Evolutionary conservation across 2,888 invertebrate genomes (phyloP).

Genomic region (Nymphalis urticae): DNA sequence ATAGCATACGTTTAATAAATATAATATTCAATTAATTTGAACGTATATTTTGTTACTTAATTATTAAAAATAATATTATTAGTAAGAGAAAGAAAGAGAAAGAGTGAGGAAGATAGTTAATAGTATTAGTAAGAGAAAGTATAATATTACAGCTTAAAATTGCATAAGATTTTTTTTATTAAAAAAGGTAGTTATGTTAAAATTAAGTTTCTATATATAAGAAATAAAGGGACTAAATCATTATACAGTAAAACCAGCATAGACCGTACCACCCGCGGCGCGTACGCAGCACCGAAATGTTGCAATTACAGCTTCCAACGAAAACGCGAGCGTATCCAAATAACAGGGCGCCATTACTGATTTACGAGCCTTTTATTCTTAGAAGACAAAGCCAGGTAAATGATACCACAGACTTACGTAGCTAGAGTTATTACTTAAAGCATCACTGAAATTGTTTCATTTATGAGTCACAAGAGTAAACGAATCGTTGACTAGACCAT

Average conservation of each 20-base stretch:
- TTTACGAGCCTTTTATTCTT: constrained; percentile 70
- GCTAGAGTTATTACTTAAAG: not conserved
- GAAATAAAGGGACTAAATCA: constrained; percentile 25
- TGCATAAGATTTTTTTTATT: not conserved
- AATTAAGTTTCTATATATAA: not conserved
- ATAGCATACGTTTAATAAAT: too few species aligned
- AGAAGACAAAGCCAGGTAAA: constrained; percentile 66
- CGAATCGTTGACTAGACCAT: constrained; percentile 76
- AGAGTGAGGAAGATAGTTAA: too few species aligned
- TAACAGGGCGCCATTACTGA: constrained; percentile 78
- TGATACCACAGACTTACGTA: constrained; percentile 39
- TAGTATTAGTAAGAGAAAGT: too few species aligned
- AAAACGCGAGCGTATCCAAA: constrained; percentile 66
- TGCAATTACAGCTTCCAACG: constrained; percentile 48
- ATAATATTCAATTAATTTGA: too few species aligned
- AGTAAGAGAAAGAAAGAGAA: too few species aligned
- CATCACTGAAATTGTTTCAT: not conserved
- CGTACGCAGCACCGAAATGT: constrained; percentile 33
- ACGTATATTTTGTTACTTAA: too few species aligned
- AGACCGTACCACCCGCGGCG: constrained; percentile 43
- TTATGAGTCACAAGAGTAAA: constrained; percentile 54
- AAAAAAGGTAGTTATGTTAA: not conserved
- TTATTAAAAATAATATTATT: too few species aligned
- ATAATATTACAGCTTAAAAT: too few species aligned
- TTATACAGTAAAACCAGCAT: constrained; percentile 29